These are phyloP conservation scores for Tenrec ecaudatus DNA, from an alignment of 2,113 vertebrate species.

Conservation along the genomic window DNA sequence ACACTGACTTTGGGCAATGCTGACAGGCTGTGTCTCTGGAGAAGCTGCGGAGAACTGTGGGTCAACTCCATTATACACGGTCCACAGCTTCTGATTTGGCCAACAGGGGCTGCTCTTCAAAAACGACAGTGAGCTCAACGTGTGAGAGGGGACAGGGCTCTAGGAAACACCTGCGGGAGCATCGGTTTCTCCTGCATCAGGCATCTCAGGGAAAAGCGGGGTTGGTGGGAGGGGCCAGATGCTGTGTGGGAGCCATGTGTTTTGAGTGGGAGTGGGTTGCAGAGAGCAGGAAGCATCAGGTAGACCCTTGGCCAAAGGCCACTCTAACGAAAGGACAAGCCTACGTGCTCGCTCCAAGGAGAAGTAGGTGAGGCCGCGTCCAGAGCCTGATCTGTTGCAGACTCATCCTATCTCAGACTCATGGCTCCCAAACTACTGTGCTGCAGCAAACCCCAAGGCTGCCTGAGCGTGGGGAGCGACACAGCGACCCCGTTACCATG, in stretches of 20 bases:
- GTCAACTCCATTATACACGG: neutral
- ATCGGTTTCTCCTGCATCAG: neutral
- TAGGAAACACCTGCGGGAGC: neutral
- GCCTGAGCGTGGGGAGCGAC: too few species aligned
- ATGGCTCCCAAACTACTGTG: neutral
- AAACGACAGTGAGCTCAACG: neutral
- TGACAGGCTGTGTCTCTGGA: neutral
- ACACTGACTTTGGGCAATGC: neutral
- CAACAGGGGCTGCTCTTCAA: neutral
- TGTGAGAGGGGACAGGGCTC: neutral
- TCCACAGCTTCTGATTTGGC: neutral
- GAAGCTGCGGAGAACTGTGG: neutral
- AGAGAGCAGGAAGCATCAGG: neutral
- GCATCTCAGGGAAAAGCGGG: neutral
- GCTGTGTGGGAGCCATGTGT: too few species aligned
- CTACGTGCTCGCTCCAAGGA: neutral
- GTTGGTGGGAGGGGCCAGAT: neutral
- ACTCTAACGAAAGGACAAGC: neutral
- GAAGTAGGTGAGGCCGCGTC: neutral
- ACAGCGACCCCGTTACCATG: neutral
- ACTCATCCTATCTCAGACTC: neutral
- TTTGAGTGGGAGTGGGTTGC: neutral
- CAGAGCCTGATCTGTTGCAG: neutral
- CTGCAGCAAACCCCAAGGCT: neutral
- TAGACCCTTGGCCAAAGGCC: neutral